Evolutionary conservation across 2,113 vertebrate species (phyloP).

Genomic region (Plotosus lineatus): DNA sequence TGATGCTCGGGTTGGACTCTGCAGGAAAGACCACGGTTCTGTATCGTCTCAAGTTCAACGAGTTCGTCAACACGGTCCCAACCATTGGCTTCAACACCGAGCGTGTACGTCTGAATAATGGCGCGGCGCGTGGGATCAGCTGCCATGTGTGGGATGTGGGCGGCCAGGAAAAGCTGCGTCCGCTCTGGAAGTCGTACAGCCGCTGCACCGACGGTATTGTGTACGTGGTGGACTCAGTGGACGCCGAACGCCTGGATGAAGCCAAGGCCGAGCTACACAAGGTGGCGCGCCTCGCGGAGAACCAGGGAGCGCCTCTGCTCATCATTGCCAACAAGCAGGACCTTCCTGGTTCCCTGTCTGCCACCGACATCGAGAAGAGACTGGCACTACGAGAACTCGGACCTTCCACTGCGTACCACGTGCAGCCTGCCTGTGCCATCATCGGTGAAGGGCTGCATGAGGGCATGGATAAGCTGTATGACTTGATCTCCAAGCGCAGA

Average conservation of each 20-base stretch:
- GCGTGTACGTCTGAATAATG: slow-evolving; percentile 85
- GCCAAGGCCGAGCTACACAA: slow-evolving; percentile 93
- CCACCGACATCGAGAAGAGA: slow-evolving; percentile 88
- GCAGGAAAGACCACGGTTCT: slow-evolving; percentile 95
- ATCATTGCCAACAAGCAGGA: slow-evolving; percentile 99
- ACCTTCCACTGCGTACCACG: slow-evolving; percentile 88
- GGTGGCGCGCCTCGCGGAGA: slow-evolving; percentile 91
- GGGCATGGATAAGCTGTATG: slow-evolving; percentile 95
- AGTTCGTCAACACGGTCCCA: slow-evolving; percentile 66
- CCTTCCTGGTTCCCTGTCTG: slow-evolving; percentile 88
- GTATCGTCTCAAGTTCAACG: slow-evolving; percentile 93
- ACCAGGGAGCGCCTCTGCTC: slow-evolving; percentile 90
- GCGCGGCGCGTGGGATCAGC: slow-evolving; percentile 90
- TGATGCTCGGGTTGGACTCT: slow-evolving; percentile 95
- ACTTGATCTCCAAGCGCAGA: slow-evolving; percentile 94
- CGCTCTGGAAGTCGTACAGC: slow-evolving; percentile 95
- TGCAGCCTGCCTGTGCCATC: slow-evolving; percentile 96
- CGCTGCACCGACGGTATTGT: slow-evolving; percentile 95
- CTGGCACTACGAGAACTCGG: slow-evolving; percentile 88
- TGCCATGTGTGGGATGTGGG: slow-evolving; percentile 95
- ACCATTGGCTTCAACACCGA: slow-evolving; percentile 98
- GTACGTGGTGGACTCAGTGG: slow-evolving; percentile 97
- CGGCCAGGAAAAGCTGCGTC: slow-evolving; percentile 68
- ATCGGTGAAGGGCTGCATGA: slow-evolving; percentile 94
- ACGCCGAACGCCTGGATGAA: slow-evolving; percentile 91